phyloP scores from a whole-genome alignment of 2,797 vertebrate species.

The Meriones psammophilus region DNA sequence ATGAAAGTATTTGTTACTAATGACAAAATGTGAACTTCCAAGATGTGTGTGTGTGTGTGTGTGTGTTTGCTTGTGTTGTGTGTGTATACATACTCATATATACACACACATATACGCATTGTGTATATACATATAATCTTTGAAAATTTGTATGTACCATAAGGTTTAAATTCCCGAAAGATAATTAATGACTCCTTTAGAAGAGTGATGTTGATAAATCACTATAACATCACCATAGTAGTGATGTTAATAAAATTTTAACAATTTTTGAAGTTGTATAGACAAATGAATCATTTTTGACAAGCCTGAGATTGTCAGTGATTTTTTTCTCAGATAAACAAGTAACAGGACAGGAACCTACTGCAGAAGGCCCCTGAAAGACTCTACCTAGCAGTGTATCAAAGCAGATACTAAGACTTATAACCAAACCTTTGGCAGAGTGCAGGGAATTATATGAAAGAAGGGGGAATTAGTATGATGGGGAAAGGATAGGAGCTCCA shows the following conservation, averaged over 20 bases:
- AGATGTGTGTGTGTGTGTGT: neutral
- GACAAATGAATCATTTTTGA: neutral
- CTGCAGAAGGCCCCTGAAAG: too few relatives aligned
- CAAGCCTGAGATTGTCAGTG: neutral
- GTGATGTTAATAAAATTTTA: neutral
- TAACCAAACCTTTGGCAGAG: too few relatives aligned
- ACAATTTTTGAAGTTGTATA: neutral
- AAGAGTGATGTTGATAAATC: neutral
- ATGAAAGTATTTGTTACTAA: neutral
- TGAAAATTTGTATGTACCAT: neutral
- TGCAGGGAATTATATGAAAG: too few relatives aligned
- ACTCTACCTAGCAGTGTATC: too few relatives aligned
- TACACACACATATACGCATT: too few relatives aligned
- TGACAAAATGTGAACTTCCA: neutral
- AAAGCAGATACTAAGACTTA: too few relatives aligned
- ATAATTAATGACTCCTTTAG: neutral
- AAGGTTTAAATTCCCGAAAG: neutral
- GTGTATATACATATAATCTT: neutral
- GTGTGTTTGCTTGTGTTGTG: too few relatives aligned
- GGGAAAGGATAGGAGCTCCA: too few relatives aligned
- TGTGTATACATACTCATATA: too few relatives aligned
- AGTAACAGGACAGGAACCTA: too few relatives aligned
- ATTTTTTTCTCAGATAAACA: conserved; percentile 6
- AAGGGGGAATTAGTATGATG: too few relatives aligned
- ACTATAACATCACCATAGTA: too few relatives aligned